A percentile compares a stretch with the other conserved stretches of the same genome.
Evolutionary conservation across 2,888 invertebrate genomes (phyloP).

Genomic region (Schizotus pectinicornis): DNA sequence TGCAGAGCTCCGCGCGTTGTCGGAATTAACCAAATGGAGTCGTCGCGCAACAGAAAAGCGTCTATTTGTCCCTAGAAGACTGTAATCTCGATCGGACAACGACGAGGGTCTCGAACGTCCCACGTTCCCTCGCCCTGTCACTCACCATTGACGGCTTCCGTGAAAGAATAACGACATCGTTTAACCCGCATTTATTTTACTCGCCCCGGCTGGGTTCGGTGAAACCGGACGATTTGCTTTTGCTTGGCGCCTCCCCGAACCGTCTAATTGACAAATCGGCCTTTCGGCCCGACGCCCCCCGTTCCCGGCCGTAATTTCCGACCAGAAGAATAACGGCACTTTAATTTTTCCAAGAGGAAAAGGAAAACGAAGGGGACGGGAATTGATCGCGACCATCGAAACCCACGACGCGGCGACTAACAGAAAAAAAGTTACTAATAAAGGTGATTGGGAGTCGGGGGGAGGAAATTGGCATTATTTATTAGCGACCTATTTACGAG

Average conservation of each 20-base stretch:
- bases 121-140: background rate
- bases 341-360: background rate
- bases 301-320: background rate
- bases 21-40: too few species aligned
- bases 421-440: too few species aligned
- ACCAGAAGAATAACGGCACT: background rate
- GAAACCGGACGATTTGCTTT: constrained; percentile 5
- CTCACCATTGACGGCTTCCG: constrained; percentile 9
- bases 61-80: too few species aligned
- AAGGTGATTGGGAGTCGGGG: too few species aligned
- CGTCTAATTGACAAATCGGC: constrained; percentile 6
- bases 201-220: background rate
- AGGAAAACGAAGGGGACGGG: background rate
- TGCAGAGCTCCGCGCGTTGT: too few species aligned
- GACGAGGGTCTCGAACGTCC: constrained; percentile 1
- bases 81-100: background rate
- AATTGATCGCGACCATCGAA: background rate
- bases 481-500: too few species aligned
- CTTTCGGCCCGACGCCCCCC: background rate
- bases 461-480: too few species aligned
- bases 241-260: background rate
- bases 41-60: too few species aligned
- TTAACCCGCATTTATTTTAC: constrained; percentile 13
- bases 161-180: constrained; percentile 18
- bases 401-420: too few species aligned